Percentiles rank a stretch among this genome's conserved stretches.
phyloP scores from a whole-genome alignment of 92 coral and sea anemone species.

The Paramuricea clavata region DNA sequence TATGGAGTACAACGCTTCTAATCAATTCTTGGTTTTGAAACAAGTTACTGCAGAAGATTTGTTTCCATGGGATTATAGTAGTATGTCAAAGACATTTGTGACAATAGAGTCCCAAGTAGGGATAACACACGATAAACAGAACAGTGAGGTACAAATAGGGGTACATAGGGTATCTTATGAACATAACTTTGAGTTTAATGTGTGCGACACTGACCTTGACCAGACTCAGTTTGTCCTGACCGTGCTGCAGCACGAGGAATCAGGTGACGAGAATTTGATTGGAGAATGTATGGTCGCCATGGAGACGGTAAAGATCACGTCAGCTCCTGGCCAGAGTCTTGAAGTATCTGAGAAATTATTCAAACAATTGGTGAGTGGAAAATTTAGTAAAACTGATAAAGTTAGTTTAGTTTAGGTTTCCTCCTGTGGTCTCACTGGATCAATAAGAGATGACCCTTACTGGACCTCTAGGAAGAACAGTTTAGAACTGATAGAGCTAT shows the following conservation, averaged over 20 bases:
- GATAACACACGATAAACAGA: neutral
- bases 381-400: neutral
- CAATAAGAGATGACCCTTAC: too few species aligned
- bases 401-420: too few species aligned
- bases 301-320: neutral
- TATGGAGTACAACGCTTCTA: neutral
- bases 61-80: constrained; percentile 32
- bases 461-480: too few species aligned
- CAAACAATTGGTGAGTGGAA: constrained; percentile 25
- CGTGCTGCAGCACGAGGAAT: constrained; percentile 15
- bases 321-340: neutral
- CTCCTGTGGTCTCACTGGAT: too few species aligned
- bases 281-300: constrained; percentile 29
- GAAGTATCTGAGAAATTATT: constrained; percentile 18
- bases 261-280: neutral
- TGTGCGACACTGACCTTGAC: constrained; percentile 13
- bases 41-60: constrained; percentile 23
- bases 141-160: constrained; percentile 8
- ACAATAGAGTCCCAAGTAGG: neutral
- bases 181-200: constrained; percentile 17
- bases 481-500: too few species aligned
- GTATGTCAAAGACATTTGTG: constrained; percentile 1
- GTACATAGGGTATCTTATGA: constrained; percentile 18
- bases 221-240: neutral
- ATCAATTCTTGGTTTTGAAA: neutral